phyloP scores from a whole-genome alignment of 2,888 invertebrate species.

The Latrodectus hesperus region DNA sequence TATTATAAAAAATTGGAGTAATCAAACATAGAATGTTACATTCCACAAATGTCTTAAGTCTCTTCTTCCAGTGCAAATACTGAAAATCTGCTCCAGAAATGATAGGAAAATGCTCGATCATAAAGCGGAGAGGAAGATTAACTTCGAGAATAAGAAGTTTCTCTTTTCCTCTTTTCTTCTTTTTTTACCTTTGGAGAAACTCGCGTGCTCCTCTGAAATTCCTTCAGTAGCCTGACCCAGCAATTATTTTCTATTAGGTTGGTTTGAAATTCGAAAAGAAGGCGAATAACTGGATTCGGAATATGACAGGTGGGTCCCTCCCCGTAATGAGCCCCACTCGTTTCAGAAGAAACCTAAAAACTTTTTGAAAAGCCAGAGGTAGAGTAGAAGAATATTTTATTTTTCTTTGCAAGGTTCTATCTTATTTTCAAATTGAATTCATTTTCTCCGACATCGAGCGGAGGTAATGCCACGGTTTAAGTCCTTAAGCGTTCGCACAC shows the following conservation, averaged over 20 bases:
- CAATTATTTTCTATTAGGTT: conserved; percentile 55
- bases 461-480: no score
- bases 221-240: conserved; percentile 29
- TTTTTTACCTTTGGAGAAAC: conserved; percentile 16
- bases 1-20: no score
- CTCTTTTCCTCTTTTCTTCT: not conserved
- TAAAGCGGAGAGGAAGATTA: not conserved
- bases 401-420: no score
- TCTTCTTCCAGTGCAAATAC: not conserved
- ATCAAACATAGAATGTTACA: no score
- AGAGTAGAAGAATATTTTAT: not conserved
- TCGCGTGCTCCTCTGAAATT: conserved; percentile 18
- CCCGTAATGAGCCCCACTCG: conserved; percentile 24
- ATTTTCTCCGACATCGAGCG: no score
- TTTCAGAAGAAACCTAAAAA: not conserved
- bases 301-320: conserved; percentile 44
- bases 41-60: no score
- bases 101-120: not conserved
- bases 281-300: conserved; percentile 51
- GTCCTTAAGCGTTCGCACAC: no score
- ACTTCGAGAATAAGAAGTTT: not conserved
- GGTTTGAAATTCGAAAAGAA: conserved; percentile 2
- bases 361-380: not conserved
- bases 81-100: not conserved
- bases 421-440: no score